Evolutionary conservation across 2,888 invertebrate genomes (phyloP).

Genomic region (Cacoxenus indagator): DNA sequence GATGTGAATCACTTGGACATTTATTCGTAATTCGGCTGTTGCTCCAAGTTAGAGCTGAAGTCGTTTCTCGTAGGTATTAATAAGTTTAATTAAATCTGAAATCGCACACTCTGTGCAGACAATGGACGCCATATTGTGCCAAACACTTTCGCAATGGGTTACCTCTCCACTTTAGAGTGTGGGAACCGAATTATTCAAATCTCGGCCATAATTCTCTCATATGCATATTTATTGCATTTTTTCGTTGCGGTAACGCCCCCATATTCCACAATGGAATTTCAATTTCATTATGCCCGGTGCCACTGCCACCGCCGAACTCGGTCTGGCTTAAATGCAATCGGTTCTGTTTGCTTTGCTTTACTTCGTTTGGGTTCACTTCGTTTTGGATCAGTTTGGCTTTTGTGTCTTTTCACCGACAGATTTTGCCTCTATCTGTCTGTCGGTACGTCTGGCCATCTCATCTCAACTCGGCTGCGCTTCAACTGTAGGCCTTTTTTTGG

Average conservation of each 20-base stretch:
- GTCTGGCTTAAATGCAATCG: conserved; percentile 48
- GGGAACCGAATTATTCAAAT: conserved; percentile 69
- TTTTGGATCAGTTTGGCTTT: background rate
- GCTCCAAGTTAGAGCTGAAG: background rate
- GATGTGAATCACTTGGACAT: background rate
- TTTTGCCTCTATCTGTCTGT: background rate
- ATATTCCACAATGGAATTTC: conserved; percentile 66
- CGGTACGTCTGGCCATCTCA: background rate
- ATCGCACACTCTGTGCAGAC: background rate
- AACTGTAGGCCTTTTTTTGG: background rate
- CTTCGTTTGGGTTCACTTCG: conserved; percentile 16
- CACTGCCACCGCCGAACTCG: background rate
- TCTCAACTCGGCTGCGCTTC: background rate
- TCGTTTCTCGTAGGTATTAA: conserved; percentile 48
- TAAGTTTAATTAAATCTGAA: conserved; percentile 65
- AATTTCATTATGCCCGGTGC: conserved; percentile 58
- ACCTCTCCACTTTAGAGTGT: conserved; percentile 46
- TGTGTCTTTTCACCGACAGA: background rate
- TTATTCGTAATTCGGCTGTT: too few relatives aligned
- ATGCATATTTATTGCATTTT: conserved; percentile 70
- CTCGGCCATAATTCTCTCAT: conserved; percentile 59
- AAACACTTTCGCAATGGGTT: conserved; percentile 5
- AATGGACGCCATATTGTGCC: conserved; percentile 17
- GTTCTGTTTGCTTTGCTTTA: conserved; percentile 42
- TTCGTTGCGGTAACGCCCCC: conserved; percentile 68